These are phyloP conservation scores for Sibirionetta formosa DNA, from an alignment of 2,797 vertebrate species.

Conservation along the genomic window DNA sequence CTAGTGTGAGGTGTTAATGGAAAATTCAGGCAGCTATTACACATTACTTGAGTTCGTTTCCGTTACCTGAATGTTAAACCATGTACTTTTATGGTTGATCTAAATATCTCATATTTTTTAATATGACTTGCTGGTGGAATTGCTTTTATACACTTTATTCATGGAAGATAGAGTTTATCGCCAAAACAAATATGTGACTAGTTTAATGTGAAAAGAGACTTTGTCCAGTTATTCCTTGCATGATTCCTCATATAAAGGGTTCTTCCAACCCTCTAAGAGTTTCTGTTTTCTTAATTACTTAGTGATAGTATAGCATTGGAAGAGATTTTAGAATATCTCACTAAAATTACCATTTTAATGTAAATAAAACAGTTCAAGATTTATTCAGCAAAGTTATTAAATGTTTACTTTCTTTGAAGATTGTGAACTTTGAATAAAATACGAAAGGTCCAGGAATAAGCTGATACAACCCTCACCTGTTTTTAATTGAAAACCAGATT, in stretches of 20 bases:
- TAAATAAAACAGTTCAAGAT: background rate
- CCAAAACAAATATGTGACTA: background rate
- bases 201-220: background rate
- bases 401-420: background rate
- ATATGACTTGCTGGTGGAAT: background rate
- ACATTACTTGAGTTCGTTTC: background rate
- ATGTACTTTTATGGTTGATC: background rate
- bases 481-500: background rate
- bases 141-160: background rate
- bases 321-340: background rate
- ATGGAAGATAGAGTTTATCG: background rate
- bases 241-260: background rate
- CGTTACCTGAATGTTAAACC: background rate
- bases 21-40: constrained; percentile 21
- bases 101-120: background rate
- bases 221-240: background rate
- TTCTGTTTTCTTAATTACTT: constrained; percentile 18
- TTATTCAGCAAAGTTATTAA: background rate
- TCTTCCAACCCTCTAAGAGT: background rate
- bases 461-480: background rate
- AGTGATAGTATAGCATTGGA: background rate
- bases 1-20: background rate
- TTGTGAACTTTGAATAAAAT: background rate
- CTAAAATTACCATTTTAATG: background rate
- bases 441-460: background rate